These are phyloP conservation scores for Hormaphis cornu DNA, from an alignment of 1,140 invertebrate species.

Conservation along the genomic window DNA sequence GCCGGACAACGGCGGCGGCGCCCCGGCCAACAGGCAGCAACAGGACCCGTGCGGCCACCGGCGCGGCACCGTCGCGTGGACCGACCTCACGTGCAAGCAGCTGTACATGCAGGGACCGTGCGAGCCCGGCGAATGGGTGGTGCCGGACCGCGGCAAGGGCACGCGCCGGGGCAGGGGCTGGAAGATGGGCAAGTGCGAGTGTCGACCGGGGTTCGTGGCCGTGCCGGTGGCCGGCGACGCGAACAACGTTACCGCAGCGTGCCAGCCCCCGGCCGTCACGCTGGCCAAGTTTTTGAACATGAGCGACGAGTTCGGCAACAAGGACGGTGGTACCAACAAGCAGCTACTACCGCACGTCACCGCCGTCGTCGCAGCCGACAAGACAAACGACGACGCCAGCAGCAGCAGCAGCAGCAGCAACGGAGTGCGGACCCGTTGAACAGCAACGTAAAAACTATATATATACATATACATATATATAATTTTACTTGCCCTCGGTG, in stretches of 20 bases:
- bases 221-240: conserved; percentile 38
- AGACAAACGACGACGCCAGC: neutral
- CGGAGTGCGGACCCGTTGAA: neutral
- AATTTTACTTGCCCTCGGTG: no score
- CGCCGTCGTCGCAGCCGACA: neutral
- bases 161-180: conserved; percentile 39
- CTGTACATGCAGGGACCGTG: conserved; percentile 51
- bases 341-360: neutral
- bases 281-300: conserved; percentile 47
- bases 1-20: neutral
- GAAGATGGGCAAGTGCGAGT: conserved; percentile 50
- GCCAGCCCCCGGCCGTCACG: conserved; percentile 45
- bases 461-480: no score
- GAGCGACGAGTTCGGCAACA: conserved; percentile 5
- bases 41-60: conserved; percentile 34
- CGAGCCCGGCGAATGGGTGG: conserved; percentile 59
- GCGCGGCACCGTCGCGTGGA: conserved; percentile 37
- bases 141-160: conserved; percentile 44
- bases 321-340: neutral
- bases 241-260: conserved; percentile 39
- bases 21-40: neutral
- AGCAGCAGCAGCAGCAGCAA: neutral
- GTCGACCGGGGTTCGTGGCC: conserved; percentile 55
- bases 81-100: conserved; percentile 36
- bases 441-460: no score